phyloP scores from a whole-genome alignment of 2,888 invertebrate genomes.

The Sinodicranocentrus sp. region DNA sequence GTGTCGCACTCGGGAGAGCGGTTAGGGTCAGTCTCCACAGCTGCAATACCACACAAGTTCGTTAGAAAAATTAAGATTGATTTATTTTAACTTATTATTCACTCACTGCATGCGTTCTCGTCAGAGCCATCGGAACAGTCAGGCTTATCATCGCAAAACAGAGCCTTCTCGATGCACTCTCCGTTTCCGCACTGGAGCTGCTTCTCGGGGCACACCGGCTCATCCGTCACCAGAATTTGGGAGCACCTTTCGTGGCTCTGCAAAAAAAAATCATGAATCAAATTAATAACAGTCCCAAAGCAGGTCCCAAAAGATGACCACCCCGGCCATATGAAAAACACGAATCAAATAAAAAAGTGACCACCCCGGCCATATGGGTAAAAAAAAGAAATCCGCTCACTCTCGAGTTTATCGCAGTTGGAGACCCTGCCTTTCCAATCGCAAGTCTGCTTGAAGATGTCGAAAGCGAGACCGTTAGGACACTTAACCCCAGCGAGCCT shows the following conservation, averaged over 20 bases:
- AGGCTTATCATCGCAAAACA: slow-evolving; percentile 95
- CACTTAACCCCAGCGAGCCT: slow-evolving; percentile 93
- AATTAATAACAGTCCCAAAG: neutral
- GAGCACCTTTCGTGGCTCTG: slow-evolving; percentile 93
- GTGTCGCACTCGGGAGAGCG: slow-evolving; percentile 94
- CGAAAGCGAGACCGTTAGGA: slow-evolving; percentile 94
- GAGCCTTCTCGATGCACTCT: slow-evolving; percentile 93
- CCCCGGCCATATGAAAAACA: too few relatives aligned
- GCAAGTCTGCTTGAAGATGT: slow-evolving; percentile 96
- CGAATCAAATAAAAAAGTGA: neutral
- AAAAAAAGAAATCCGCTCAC: slow-evolving; percentile 83
- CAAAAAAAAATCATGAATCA: slow-evolving; percentile 77
- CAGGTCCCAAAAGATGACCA: too few relatives aligned
- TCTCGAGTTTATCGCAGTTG: slow-evolving; percentile 95
- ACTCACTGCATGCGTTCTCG: slow-evolving; percentile 97
- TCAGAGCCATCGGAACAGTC: slow-evolving; percentile 97
- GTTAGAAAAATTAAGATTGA: neutral
- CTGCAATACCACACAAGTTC: slow-evolving; percentile 36
- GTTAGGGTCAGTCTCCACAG: slow-evolving; percentile 85
- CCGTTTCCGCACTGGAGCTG: slow-evolving; percentile 95
- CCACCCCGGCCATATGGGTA: neutral
- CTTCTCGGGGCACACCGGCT: slow-evolving; percentile 93
- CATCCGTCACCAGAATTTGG: slow-evolving; percentile 95
- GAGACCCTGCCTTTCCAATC: slow-evolving; percentile 98
- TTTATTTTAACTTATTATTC: neutral